Evolutionary conservation across 1,140 invertebrate species (phyloP).

Genomic region (Euwallacea similis): DNA sequence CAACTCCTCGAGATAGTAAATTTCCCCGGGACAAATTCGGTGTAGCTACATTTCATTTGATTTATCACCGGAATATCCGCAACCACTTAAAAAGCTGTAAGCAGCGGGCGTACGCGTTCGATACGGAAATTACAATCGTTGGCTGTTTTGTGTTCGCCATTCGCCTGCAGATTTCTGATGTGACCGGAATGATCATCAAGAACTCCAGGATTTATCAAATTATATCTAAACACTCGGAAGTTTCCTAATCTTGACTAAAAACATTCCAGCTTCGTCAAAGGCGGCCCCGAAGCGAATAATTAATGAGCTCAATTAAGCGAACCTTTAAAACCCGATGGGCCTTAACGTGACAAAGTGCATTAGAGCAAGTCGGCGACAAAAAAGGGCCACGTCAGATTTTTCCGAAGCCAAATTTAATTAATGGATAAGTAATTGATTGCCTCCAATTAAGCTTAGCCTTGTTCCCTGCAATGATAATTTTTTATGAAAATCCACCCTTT

Average conservation of each 20-base stretch:
- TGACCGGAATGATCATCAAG: neutral
- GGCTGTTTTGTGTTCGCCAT: constrained; percentile 25
- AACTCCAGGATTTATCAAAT: too few relatives aligned
- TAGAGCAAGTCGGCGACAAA: neutral
- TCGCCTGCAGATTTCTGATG: constrained; percentile 14
- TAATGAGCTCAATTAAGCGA: constrained; percentile 9
- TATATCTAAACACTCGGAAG: too few relatives aligned
- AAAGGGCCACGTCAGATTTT: neutral
- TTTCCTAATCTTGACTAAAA: too few relatives aligned
- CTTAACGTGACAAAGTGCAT: constrained; percentile 2
- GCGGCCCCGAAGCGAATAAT: neutral
- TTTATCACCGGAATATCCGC: constrained; percentile 24
- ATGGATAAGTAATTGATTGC: constrained; percentile 1
- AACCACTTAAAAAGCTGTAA: constrained; percentile 29
- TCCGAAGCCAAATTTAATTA: constrained; percentile 7
- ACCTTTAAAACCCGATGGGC: constrained; percentile 3
- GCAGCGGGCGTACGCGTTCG: constrained; percentile 18
- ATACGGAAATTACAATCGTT: constrained; percentile 28
- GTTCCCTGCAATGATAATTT: too few relatives aligned
- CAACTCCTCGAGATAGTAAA: constrained; percentile 10
- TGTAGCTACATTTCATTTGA: constrained; percentile 18
- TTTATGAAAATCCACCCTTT: too few relatives aligned
- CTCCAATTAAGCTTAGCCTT: too few relatives aligned
- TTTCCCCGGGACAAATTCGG: constrained; percentile 10
- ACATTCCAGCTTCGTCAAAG: neutral